These are phyloP conservation scores for Caenorhabditis sp. DNA, from an alignment of 2,888 invertebrate genomes.

Conservation along the genomic window DNA sequence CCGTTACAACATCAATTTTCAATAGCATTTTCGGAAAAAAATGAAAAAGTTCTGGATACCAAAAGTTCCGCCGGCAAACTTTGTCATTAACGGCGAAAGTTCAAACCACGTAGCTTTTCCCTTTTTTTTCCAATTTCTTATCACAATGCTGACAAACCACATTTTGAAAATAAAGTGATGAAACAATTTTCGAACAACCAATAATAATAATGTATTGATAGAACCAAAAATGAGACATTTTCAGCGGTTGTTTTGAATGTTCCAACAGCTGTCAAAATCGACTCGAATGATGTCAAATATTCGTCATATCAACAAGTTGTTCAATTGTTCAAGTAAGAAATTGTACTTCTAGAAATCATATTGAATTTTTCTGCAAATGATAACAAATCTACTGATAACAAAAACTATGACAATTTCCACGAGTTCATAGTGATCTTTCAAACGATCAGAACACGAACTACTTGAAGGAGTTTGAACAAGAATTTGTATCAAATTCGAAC, in stretches of 20 bases:
- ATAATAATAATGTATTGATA: background rate
- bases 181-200: conserved; percentile 5
- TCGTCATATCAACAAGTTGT: conserved; percentile 29
- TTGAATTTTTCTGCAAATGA: background rate
- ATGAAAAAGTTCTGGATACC: too few relatives aligned
- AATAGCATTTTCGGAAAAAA: too few relatives aligned
- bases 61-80: background rate
- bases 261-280: conserved; percentile 10
- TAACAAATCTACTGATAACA: too few relatives aligned
- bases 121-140: conserved; percentile 9
- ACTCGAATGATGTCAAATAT: conserved; percentile 12
- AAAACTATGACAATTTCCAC: too few relatives aligned
- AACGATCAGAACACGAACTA: background rate
- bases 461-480: too few relatives aligned
- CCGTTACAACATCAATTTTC: too few relatives aligned
- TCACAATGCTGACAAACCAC: conserved; percentile 13
- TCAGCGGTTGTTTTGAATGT: conserved; percentile 18
- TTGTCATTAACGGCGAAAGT: conserved; percentile 3
- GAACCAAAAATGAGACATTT: background rate
- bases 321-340: conserved; percentile 36
- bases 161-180: conserved; percentile 10
- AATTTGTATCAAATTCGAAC: too few relatives aligned
- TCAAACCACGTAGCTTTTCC: conserved; percentile 1
- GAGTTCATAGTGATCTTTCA: too few relatives aligned
- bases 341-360: background rate